Evolutionary conservation across 2,113 vertebrate genomes (phyloP), one percentile per base, ranked within the genome.

Genomic region (Apistogramma diplotaenia): DNA sequence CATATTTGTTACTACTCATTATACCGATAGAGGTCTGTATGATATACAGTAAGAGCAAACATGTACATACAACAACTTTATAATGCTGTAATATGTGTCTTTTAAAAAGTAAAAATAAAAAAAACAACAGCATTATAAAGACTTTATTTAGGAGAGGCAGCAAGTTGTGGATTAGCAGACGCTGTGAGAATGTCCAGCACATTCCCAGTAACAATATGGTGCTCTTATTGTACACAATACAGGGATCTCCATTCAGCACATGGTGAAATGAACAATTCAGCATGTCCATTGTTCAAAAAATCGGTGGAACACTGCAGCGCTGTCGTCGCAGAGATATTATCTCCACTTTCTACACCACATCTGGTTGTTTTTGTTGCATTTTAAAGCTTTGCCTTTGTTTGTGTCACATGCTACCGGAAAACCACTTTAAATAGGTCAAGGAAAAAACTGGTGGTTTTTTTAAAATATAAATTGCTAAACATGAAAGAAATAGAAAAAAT

Each of bases 361-460:
- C 80, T 81, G 70, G 57, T 67, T 79, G 74, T 83, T 83, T 84
- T 79, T 76, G 67, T 65, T 81, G 9, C 21, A 77, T 72, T 75
- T 61, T 76, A 65, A 75, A 76, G 43, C 40, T 72, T 65, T 61
- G 27, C 31, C 58, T 65, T 65, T 74, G 23, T 56, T 65, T 77
- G 70, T 78, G 54, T 67, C 27, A 56, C 35, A 61, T 16, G 27
- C 54, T 84, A 37, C 59, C 73, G 49, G n/a, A 58, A 86, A 58
- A 67, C 25, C 4, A 4, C 76, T 72, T 23, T 76, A 74, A 85
- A 73, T 72, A 61, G 73, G 76, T 71, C 78, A 78, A 49, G 56
- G 57, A 56, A 73, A 71, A 70, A 79, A 49, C 40, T 25, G 5
- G 15, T 46, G 15, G 19, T 70, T 70, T 70, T 29, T 27, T 49